These are phyloP conservation scores for Nasonia vitripennis DNA, from an alignment of 1,140 invertebrate species.

Conservation along the genomic window DNA sequence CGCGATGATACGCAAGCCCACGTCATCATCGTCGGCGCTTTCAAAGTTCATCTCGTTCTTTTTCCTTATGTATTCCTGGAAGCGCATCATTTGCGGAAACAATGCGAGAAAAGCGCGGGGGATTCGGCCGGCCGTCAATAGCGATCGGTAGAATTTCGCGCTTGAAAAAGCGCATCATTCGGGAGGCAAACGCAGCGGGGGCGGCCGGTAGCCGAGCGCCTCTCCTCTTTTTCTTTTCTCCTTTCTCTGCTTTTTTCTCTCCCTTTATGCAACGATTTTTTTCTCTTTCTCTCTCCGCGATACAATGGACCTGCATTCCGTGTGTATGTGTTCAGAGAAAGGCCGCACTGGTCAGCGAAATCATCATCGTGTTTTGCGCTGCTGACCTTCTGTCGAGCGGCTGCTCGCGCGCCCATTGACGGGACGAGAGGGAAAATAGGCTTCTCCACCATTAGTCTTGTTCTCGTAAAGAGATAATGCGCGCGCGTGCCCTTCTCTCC, in stretches of 20 bases:
- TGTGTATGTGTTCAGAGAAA: background rate
- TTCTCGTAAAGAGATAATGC: background rate
- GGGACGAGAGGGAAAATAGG: background rate
- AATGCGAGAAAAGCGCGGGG: conserved; percentile 22
- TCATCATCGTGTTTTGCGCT: conserved; percentile 19
- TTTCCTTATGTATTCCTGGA: background rate
- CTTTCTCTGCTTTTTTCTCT: background rate
- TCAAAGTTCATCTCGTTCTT: background rate
- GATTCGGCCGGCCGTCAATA: conserved; percentile 38
- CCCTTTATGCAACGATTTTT: background rate
- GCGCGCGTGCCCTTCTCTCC: background rate
- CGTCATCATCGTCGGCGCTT: background rate
- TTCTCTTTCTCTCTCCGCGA: background rate
- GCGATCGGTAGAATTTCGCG: conserved; percentile 53
- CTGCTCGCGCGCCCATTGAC: background rate
- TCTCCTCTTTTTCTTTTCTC: background rate
- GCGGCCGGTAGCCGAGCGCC: conserved; percentile 16
- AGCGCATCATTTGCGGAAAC: conserved; percentile 37
- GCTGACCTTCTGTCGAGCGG: conserved; percentile 21
- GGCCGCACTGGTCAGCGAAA: conserved; percentile 25
- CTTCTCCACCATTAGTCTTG: conserved; percentile 4
- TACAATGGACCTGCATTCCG: background rate
- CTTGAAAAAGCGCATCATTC: conserved; percentile 44
- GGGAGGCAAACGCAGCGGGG: conserved; percentile 2
- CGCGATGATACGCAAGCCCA: no score